Evolutionary conservation across 2,888 invertebrate genomes (phyloP).

Genomic region (Holacanthella duospinosa): DNA sequence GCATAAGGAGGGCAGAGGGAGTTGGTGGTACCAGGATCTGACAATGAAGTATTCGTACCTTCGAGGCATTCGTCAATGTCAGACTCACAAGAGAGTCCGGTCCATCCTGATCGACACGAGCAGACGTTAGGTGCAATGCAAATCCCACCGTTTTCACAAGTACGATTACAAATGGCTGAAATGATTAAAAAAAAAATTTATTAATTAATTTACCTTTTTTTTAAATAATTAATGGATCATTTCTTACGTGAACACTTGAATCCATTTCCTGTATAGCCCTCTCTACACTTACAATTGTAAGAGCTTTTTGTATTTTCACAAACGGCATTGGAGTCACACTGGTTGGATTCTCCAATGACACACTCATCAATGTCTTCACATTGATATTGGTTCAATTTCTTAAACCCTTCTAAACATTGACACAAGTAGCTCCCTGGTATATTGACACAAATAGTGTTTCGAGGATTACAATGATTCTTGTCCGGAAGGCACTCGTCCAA

Average conservation of each 20-base stretch:
- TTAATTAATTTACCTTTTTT: neutral
- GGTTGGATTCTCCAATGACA: constrained; percentile 53
- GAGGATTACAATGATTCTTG: constrained; percentile 69
- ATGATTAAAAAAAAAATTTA: constrained; percentile 17
- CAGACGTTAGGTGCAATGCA: constrained; percentile 68
- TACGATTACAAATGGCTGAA: constrained; percentile 67
- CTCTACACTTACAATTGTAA: constrained; percentile 61
- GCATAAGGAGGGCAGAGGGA: constrained; percentile 58
- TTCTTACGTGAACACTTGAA: constrained; percentile 68
- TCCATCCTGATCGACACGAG: constrained; percentile 68
- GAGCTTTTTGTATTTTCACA: constrained; percentile 74
- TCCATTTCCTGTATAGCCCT: constrained; percentile 68
- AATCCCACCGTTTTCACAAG: constrained; percentile 71
- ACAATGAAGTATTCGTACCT: constrained; percentile 49
- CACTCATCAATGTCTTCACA: constrained; percentile 71
- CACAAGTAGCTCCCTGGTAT: constrained; percentile 71
- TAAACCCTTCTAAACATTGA: constrained; percentile 69
- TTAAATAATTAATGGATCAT: too few species aligned
- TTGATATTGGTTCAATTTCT: constrained; percentile 58
- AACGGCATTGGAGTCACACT: constrained; percentile 62
- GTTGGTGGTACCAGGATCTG: constrained; percentile 9
- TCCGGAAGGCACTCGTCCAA: constrained; percentile 72
- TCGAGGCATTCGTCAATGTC: constrained; percentile 76
- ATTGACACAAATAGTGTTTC: constrained; percentile 73
- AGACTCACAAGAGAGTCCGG: constrained; percentile 69